Percentiles rank a stretch among this genome's conserved stretches.
Evolutionary conservation across 2,113 vertebrate genomes (phyloP).

Genomic region (Lepus europaeus): DNA sequence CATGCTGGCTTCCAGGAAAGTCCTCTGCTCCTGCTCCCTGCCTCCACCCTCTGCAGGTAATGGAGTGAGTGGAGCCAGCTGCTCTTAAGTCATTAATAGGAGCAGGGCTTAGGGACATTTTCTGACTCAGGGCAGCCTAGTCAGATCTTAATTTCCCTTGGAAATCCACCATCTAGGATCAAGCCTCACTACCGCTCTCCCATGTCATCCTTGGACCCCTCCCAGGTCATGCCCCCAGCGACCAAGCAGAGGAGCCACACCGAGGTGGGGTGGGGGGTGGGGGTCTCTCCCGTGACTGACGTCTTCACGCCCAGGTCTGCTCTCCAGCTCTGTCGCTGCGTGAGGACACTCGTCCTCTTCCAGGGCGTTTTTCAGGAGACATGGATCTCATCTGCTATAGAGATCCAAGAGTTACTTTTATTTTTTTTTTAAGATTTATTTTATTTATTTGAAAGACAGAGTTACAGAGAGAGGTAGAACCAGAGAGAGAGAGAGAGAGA

Average conservation of each 20-base stretch:
- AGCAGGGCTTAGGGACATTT: conserved; percentile 75
- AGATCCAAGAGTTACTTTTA: conserved; percentile 13
- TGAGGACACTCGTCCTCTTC: conserved; percentile 39
- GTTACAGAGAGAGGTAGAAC: too few relatives aligned
- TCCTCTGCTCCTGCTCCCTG: conserved; percentile 55
- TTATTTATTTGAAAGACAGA: too few relatives aligned
- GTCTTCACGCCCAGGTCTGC: not conserved
- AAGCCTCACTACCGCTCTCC: conserved; percentile 79
- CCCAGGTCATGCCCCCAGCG: conserved; percentile 41
- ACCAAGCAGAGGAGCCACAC: not conserved
- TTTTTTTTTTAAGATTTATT: too few relatives aligned
- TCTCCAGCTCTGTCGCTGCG: not conserved
- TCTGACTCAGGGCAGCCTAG: conserved; percentile 81
- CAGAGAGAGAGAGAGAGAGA: too few relatives aligned
- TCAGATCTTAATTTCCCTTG: conserved; percentile 81
- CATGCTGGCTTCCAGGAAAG: not conserved
- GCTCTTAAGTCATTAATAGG: conserved; percentile 76
- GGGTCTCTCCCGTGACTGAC: not conserved
- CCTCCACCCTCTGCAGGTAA: conserved; percentile 79
- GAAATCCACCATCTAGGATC: conserved; percentile 75
- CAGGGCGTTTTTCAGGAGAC: not conserved
- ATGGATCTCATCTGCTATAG: conserved; percentile 3
- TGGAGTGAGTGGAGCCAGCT: conserved; percentile 74
- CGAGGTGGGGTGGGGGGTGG: not conserved
- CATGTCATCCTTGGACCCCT: conserved; percentile 78